Conservation (phyloP, 2,888 invertebrate species). For the Thereva unica region DNA sequence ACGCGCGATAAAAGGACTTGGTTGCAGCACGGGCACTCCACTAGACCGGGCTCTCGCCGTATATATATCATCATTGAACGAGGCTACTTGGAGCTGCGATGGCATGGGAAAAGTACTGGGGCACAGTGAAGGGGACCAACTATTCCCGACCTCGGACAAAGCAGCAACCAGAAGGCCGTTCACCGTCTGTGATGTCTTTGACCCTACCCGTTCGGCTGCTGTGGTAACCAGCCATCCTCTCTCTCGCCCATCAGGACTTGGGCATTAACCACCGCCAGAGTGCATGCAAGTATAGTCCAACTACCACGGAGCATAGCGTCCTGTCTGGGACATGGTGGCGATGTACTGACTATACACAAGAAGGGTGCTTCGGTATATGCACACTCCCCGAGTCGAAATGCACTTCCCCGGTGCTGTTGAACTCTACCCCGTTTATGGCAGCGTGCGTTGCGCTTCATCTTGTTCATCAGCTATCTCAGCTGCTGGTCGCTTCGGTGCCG, state of each 20-base stretch:
- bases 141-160: constrained; percentile 33
- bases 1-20: no score
- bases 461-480: constrained; percentile 2
- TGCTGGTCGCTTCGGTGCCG: background rate
- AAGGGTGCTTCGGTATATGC: constrained; percentile 1
- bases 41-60: no score
- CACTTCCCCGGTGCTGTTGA: constrained; percentile 24
- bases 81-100: background rate
- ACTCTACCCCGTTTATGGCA: constrained; percentile 7
- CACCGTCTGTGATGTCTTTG: constrained; percentile 27
- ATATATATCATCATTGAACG: no score
- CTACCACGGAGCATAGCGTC: constrained; percentile 18
- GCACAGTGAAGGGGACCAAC: constrained; percentile 5
- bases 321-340: constrained; percentile 20
- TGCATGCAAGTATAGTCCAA: constrained; percentile 8
- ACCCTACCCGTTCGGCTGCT: background rate
- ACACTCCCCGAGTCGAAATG: constrained; percentile 23
- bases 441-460: background rate
- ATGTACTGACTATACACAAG: background rate
- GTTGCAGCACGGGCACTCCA: no score
- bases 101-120: constrained; percentile 1
- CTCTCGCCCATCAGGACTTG: background rate
- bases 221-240: constrained; percentile 13
- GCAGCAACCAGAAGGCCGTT: constrained; percentile 17
- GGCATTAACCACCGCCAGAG: constrained; percentile 6